phyloP scores from a whole-genome alignment of 2,797 vertebrate genomes.

The Glyptemys insculpta region DNA sequence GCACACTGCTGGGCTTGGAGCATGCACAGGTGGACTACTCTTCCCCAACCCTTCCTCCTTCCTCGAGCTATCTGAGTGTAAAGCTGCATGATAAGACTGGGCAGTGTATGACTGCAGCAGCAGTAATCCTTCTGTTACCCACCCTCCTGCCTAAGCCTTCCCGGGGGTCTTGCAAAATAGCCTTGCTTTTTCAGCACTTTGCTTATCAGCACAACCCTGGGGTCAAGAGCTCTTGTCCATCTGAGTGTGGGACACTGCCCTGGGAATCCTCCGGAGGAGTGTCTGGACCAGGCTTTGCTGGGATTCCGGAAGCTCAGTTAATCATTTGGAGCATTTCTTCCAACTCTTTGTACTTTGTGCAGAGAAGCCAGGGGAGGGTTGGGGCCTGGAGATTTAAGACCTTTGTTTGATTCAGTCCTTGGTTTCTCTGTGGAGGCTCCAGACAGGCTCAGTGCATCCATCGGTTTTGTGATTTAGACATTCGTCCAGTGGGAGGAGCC shows the following conservation, averaged over 20 bases:
- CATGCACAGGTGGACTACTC: constrained; percentile 53
- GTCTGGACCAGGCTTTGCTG: constrained; percentile 4
- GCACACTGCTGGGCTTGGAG: constrained; percentile 19
- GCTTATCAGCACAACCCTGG: constrained; percentile 75
- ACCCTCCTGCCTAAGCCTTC: constrained; percentile 72
- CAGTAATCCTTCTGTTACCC: constrained; percentile 79
- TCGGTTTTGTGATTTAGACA: fast-evolving
- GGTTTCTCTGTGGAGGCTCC: background rate
- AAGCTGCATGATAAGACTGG: constrained; percentile 84
- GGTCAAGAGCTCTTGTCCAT: constrained; percentile 80
- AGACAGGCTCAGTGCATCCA: fast-evolving
- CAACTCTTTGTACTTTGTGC: background rate
- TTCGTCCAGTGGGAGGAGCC: background rate
- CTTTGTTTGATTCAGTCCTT: background rate
- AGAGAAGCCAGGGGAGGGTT: fast-evolving
- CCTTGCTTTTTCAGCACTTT: constrained; percentile 63
- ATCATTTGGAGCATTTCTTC: background rate
- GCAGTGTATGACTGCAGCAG: constrained; percentile 79
- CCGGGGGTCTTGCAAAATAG: constrained; percentile 71
- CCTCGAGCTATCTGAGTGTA: constrained; percentile 63
- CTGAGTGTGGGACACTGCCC: constrained; percentile 29
- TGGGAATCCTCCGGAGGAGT: constrained; percentile 20
- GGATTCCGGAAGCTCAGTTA: background rate
- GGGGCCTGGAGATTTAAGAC: background rate
- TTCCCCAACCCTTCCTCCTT: constrained; percentile 62